phyloP scores from a whole-genome alignment of 2,888 invertebrate genomes.

The Hypselothyrea guttata region DNA sequence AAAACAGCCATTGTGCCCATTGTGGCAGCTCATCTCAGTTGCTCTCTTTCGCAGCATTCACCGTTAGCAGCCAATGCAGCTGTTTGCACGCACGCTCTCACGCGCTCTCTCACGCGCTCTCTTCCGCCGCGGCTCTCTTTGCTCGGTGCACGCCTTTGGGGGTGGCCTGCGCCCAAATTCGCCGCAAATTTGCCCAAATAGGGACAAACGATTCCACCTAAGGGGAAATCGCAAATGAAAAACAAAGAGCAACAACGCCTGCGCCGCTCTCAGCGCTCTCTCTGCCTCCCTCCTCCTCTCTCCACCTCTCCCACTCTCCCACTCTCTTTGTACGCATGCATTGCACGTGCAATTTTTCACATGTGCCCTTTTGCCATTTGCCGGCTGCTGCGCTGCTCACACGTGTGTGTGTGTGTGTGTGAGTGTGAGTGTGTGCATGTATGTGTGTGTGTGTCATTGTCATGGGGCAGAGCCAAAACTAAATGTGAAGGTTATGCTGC shows the following conservation, averaged over 20 bases:
- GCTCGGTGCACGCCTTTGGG: background rate
- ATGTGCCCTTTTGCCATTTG: constrained; percentile 47
- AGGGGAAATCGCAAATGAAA: constrained; percentile 40
- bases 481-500: constrained; percentile 43
- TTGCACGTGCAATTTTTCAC: constrained; percentile 65
- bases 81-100: constrained; percentile 7
- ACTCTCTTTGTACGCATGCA: constrained; percentile 14
- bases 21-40: constrained; percentile 22
- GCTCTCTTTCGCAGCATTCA: constrained; percentile 53
- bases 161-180: constrained; percentile 40
- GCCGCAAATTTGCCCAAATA: constrained; percentile 60
- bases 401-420: background rate
- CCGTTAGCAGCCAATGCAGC: constrained; percentile 31
- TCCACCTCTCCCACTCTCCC: no score
- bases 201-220: constrained; percentile 33
- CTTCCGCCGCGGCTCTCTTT: constrained; percentile 8
- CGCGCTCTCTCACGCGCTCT: background rate
- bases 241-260: background rate
- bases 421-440: background rate
- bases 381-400: constrained; percentile 36
- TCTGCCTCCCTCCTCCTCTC: constrained; percentile 23
- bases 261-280: constrained; percentile 40
- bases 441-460: constrained; percentile 31
- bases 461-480: constrained; percentile 18
- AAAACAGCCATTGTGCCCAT: no score